Conservation (phyloP, 2,797 vertebrate species). For the Florisuga fusca region DNA sequence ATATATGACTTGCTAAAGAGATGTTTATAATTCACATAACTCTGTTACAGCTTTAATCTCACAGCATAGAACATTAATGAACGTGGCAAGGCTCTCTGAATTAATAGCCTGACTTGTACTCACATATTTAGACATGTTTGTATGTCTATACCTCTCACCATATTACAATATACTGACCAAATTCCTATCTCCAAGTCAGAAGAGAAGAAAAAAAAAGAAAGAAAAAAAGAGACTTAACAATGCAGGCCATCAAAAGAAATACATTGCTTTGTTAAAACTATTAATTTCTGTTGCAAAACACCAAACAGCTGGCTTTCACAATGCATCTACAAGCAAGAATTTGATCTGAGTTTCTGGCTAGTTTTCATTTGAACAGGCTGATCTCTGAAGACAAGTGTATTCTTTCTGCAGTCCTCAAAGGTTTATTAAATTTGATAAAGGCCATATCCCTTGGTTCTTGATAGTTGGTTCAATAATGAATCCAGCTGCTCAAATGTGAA, state of each 20-base stretch:
- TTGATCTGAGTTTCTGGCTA: constrained; percentile 11
- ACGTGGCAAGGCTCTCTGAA: constrained; percentile 56
- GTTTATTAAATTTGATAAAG: constrained; percentile 61
- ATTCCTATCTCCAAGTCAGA: constrained; percentile 9
- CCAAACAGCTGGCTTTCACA: constrained; percentile 15
- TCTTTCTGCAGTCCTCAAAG: constrained; percentile 38
- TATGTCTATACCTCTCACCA: constrained; percentile 35
- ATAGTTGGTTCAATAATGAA: constrained; percentile 40
- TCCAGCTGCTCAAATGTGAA: constrained; percentile 5
- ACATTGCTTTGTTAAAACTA: constrained; percentile 1
- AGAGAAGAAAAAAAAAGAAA: background rate
- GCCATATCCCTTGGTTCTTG: constrained; percentile 23
- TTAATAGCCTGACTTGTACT: constrained; percentile 71
- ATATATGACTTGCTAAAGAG: constrained; percentile 74
- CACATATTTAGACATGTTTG: constrained; percentile 60
- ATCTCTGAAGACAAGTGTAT: constrained; percentile 49
- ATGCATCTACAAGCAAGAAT: background rate
- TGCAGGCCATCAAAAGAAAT: background rate
- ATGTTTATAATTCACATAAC: constrained; percentile 78
- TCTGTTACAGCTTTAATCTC: constrained; percentile 75
- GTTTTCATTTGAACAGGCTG: constrained; percentile 24
- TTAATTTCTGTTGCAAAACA: constrained; percentile 36
- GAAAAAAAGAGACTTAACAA: background rate
- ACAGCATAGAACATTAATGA: constrained; percentile 61
- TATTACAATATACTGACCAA: background rate